Evolutionary conservation across 37 sponge, comb jelly and placozoan species (phyloP).

Genomic region (Eunapius fragilis): DNA sequence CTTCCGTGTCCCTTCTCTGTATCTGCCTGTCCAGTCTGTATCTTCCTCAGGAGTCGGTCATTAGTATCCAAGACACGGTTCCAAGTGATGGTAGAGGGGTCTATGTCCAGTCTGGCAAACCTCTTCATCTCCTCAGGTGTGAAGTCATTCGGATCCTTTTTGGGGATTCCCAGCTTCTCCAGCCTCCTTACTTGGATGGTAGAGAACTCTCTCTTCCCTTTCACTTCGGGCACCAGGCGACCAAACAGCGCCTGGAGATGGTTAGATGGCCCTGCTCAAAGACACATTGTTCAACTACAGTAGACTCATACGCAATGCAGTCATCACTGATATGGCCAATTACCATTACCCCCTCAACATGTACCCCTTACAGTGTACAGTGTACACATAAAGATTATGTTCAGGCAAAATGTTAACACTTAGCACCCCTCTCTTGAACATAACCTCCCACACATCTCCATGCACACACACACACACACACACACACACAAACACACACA

Average conservation of each 20-base stretch:
- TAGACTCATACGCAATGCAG: too few relatives aligned
- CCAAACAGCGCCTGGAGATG: constrained; percentile 63
- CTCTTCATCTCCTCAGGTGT: constrained; percentile 63
- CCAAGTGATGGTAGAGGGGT: constrained; percentile 94
- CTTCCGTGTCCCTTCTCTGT: constrained; percentile 92
- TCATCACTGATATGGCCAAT: too few relatives aligned
- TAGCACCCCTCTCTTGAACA: not conserved
- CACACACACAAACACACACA: not conserved
- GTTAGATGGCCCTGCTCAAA: not conserved
- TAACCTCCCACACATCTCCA: not conserved
- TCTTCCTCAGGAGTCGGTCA: constrained; percentile 91
- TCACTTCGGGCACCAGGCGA: constrained; percentile 70
- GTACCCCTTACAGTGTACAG: too few relatives aligned
- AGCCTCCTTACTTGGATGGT: constrained; percentile 75
- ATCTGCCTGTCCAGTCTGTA: constrained; percentile 85
- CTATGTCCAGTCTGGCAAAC: constrained; percentile 91
- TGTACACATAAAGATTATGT: too few relatives aligned
- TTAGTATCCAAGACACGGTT: constrained; percentile 97
- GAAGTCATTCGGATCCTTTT: constrained; percentile 66
- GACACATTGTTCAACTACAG: too few relatives aligned
- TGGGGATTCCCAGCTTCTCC: constrained; percentile 84
- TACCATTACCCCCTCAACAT: too few relatives aligned
- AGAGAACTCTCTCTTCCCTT: constrained; percentile 74
- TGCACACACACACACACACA: not conserved
- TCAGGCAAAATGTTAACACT: too few relatives aligned